A percentile compares a stretch with the other conserved stretches of the same genome.
These are phyloP conservation scores for Actias luna DNA, from an alignment of 2,888 invertebrate genomes.

Conservation along the genomic window DNA sequence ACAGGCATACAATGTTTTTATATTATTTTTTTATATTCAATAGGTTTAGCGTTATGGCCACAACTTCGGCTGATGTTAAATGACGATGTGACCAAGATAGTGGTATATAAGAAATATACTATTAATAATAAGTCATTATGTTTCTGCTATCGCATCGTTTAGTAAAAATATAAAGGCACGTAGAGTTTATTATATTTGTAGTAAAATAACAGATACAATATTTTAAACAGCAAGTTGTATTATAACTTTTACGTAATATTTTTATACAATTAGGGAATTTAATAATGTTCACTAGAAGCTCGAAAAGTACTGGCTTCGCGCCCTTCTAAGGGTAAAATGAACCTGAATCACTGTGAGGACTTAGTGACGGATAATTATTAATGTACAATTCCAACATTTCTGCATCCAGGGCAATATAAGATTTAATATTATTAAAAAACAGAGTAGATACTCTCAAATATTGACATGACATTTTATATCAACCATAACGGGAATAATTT, in stretches of 20 bases:
- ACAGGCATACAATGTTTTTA: too few species aligned
- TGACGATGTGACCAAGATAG: too few species aligned
- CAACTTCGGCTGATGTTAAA: too few species aligned
- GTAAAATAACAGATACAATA: too few species aligned
- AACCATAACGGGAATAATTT: too few species aligned
- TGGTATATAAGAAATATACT: too few species aligned
- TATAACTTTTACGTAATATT: not conserved
- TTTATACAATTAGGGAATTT: conserved; percentile 36
- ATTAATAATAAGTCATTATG: too few species aligned
- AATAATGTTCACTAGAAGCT: conserved; percentile 39
- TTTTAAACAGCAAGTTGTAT: not conserved
- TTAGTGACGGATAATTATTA: conserved; percentile 49
- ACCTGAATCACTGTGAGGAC: conserved; percentile 52
- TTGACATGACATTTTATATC: not conserved
- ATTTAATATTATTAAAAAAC: conserved; percentile 5
- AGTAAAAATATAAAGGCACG: too few species aligned
- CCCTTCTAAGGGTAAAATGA: conserved; percentile 54
- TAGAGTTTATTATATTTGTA: too few species aligned
- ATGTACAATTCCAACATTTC: conserved; percentile 37
- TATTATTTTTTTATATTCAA: too few species aligned
- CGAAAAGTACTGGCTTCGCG: conserved; percentile 33
- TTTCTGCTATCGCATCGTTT: too few species aligned
- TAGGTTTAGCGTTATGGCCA: too few species aligned
- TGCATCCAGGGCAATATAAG: conserved; percentile 10
- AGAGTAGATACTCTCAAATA: not conserved